Evolutionary conservation across 2,888 invertebrate species (phyloP).

Genomic region (Hemistola chrysoprasaria): DNA sequence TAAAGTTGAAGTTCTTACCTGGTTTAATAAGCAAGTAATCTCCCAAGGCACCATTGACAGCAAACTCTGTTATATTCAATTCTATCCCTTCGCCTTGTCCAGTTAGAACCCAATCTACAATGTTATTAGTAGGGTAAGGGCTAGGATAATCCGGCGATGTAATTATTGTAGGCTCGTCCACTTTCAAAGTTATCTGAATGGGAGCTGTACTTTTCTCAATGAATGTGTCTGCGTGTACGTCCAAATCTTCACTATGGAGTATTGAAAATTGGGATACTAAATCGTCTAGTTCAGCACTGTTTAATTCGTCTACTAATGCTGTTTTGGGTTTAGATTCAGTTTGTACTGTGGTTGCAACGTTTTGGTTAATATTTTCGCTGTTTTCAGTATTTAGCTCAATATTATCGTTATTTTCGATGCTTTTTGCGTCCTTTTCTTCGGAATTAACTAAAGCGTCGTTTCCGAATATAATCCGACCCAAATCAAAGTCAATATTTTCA

Average conservation of each 20-base stretch:
- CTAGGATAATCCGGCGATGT: slow-evolving; percentile 57
- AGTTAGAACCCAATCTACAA: slow-evolving; percentile 61
- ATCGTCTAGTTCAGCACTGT: slow-evolving; percentile 40
- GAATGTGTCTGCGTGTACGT: slow-evolving; percentile 37
- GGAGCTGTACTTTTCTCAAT: slow-evolving; percentile 34
- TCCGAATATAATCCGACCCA: slow-evolving; percentile 31
- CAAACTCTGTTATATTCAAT: slow-evolving; percentile 62
- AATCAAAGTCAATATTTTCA: slow-evolving; percentile 15
- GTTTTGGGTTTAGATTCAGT: slow-evolving; percentile 1
- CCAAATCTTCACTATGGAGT: slow-evolving; percentile 38
- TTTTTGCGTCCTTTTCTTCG: slow-evolving; percentile 21
- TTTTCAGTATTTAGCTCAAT: slow-evolving; percentile 11
- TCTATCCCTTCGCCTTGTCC: slow-evolving; percentile 69
- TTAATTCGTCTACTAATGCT: slow-evolving; percentile 35
- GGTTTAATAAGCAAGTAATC: slow-evolving; percentile 71
- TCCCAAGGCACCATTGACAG: slow-evolving; percentile 54
- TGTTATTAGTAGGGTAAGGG: slow-evolving; percentile 52
- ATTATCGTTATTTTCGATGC: slow-evolving; percentile 11
- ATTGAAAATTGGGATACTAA: slow-evolving; percentile 45
- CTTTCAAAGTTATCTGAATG: slow-evolving; percentile 41
- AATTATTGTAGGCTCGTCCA: slow-evolving; percentile 45
- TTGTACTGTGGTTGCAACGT: slow-evolving; percentile 13
- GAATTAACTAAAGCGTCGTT: slow-evolving; percentile 48
- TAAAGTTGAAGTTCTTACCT: slow-evolving; percentile 52
- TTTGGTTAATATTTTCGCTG: slow-evolving; percentile 11